These are phyloP conservation scores for Pipistrellus pygmaeus DNA, from an alignment of 2,797 vertebrate species.

Conservation along the genomic window DNA sequence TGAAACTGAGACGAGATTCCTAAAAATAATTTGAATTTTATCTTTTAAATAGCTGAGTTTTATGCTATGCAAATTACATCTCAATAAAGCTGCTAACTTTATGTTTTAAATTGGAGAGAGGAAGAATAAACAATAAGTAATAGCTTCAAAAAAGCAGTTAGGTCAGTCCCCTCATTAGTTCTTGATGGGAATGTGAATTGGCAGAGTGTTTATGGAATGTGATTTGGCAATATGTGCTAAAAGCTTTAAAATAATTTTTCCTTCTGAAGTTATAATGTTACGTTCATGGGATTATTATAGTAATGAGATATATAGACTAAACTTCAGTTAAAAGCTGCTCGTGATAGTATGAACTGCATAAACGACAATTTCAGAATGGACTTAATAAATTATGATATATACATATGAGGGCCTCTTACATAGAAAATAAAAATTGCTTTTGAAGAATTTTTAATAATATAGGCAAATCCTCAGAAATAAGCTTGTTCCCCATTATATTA, in stretches of 20 bases:
- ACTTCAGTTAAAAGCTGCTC: background rate
- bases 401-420: background rate
- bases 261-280: conserved; percentile 22
- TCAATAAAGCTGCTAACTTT: background rate
- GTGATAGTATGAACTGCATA: background rate
- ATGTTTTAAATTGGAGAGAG: background rate
- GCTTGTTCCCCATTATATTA: background rate
- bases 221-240: conserved; percentile 33
- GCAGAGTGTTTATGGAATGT: background rate
- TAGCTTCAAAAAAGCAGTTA: background rate
- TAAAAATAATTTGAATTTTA: background rate
- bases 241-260: conserved; percentile 32
- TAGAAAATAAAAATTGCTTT: conserved; percentile 29
- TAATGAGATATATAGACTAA: background rate
- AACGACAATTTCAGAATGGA: background rate
- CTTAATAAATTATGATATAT: conserved; percentile 8
- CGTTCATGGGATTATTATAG: background rate
- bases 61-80: background rate
- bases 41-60: background rate
- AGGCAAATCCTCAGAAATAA: background rate
- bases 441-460: conserved; percentile 14
- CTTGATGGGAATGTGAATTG: background rate
- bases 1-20: background rate
- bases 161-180: background rate
- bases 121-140: background rate